These are phyloP conservation scores for Stenopsyche tienmushanensis DNA, from an alignment of 1,140 invertebrate genomes.

Conservation along the genomic window DNA sequence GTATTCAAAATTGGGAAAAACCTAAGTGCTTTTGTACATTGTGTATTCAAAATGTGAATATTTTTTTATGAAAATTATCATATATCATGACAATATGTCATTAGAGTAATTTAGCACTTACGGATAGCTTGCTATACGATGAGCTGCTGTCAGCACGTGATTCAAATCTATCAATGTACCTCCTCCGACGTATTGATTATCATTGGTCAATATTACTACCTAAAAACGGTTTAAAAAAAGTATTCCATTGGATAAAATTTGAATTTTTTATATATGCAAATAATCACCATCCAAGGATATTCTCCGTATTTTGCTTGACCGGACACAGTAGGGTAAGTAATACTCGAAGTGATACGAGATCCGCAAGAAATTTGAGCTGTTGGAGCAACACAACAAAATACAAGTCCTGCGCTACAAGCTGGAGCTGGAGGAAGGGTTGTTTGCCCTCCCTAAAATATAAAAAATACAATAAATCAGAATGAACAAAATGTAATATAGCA, in stretches of 20 bases:
- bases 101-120: constrained; percentile 54
- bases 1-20: no score
- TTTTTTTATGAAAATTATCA: not conserved
- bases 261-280: not conserved
- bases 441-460: no score
- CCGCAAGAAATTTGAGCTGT: constrained; percentile 42
- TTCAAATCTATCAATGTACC: constrained; percentile 64
- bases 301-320: constrained; percentile 59
- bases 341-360: constrained; percentile 46
- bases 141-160: constrained; percentile 69
- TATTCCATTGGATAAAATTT: not conserved
- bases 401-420: constrained; percentile 43
- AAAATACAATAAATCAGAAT: no score
- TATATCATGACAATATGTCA: not conserved
- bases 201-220: constrained; percentile 51
- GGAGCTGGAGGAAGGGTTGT: not conserved
- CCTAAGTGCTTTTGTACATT: no score
- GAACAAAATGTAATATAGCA: no score
- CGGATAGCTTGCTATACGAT: constrained; percentile 62
- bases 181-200: constrained; percentile 65
- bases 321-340: constrained; percentile 45
- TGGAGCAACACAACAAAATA: constrained; percentile 50
- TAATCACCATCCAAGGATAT: constrained; percentile 57
- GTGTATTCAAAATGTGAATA: constrained; percentile 1
- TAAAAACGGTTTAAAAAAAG: constrained; percentile 39